Conservation (phyloP, 2,797 vertebrate species). For the Tinamus major region DNA sequence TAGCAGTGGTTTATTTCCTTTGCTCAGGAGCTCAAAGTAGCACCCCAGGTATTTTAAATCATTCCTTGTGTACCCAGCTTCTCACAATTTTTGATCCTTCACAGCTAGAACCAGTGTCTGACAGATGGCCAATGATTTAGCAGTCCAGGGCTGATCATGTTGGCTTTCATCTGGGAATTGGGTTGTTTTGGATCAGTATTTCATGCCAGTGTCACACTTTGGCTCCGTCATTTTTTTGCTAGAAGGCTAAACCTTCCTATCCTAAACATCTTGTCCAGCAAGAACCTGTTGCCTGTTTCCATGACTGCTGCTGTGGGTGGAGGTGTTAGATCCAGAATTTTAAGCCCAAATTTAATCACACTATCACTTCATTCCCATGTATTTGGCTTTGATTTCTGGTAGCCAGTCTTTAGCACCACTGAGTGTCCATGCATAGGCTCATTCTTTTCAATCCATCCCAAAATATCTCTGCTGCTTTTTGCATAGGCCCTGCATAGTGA, state of each 20-base stretch:
- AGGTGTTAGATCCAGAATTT: not conserved
- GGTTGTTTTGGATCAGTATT: not conserved
- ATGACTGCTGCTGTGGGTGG: not conserved
- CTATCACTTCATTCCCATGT: not conserved
- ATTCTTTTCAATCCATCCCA: not conserved
- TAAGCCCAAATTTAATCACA: not conserved
- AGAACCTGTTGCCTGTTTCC: not conserved
- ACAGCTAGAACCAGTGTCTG: not conserved
- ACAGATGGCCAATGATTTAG: accelerated
- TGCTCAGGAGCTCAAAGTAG: not conserved
- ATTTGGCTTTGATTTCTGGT: not conserved
- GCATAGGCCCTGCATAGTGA: not conserved
- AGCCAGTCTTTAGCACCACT: not conserved
- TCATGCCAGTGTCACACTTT: accelerated
- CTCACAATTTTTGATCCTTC: accelerated
- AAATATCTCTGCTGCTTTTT: not conserved
- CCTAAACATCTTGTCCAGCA: not conserved
- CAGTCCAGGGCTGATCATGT: accelerated
- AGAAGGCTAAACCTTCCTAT: not conserved
- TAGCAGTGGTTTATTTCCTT: accelerated
- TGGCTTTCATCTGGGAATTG: accelerated
- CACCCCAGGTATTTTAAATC: not conserved
- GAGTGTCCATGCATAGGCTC: not conserved
- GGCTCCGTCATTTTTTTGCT: not conserved
- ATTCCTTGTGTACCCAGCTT: accelerated